Percentiles rank a stretch among this genome's conserved stretches.
phyloP scores from a whole-genome alignment of 2,797 vertebrate genomes.

The Harpagifer antarcticus region DNA sequence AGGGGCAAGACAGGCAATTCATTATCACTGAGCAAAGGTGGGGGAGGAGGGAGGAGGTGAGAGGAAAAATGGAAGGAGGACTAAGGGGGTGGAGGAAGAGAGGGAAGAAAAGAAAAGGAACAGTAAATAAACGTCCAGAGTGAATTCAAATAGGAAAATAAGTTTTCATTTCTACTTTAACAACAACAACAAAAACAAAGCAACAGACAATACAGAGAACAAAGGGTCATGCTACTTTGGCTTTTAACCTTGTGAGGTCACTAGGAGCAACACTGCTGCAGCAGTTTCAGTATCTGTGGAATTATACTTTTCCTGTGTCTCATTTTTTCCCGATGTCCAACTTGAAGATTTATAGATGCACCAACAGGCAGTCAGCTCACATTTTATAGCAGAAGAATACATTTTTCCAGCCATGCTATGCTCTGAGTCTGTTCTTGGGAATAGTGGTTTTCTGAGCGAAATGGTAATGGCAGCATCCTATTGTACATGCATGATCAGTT shows the following conservation, averaged over 20 bases:
- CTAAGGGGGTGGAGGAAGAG: constrained; percentile 4
- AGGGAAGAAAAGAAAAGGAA: not conserved
- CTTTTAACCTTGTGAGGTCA: not conserved
- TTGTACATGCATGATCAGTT: too few relatives aligned
- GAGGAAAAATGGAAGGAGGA: constrained; percentile 1
- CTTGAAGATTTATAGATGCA: not conserved
- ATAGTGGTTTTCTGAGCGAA: too few relatives aligned
- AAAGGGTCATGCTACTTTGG: not conserved
- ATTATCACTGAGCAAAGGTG: constrained; percentile 47
- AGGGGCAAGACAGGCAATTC: constrained; percentile 57
- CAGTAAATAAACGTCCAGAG: constrained; percentile 13
- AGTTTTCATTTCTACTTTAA: constrained; percentile 4
- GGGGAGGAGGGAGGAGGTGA: not conserved
- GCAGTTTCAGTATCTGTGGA: not conserved
- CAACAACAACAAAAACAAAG: not conserved
- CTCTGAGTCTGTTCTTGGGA: too few relatives aligned
- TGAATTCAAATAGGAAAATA: constrained; percentile 18
- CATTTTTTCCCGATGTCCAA: not conserved
- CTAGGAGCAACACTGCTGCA: not conserved
- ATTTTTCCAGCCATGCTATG: not conserved
- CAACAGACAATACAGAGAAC: constrained; percentile 1
- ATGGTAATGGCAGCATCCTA: too few relatives aligned
- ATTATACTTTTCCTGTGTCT: not conserved
- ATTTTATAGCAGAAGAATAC: not conserved
- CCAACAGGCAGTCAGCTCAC: not conserved